Evolutionary conservation across 2,113 vertebrate species (phyloP).

Genomic region (Rhipidura dahli): DNA sequence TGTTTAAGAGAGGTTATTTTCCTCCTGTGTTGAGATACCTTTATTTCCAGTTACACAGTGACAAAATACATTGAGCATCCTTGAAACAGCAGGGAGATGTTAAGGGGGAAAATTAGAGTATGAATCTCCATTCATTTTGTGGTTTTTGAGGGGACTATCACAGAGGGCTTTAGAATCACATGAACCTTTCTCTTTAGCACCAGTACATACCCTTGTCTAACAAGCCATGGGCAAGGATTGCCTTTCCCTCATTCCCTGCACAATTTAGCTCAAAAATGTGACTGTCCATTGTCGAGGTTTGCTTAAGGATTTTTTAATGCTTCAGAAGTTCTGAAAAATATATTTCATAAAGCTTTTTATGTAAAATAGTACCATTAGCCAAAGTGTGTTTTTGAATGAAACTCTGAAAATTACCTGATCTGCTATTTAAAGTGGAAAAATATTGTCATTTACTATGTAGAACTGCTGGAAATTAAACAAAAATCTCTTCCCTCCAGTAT

Average conservation of each 20-base stretch:
- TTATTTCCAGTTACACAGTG: neutral
- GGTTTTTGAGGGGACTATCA: neutral
- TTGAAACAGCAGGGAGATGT: neutral
- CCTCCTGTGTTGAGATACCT: neutral
- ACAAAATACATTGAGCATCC: neutral
- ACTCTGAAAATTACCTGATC: neutral
- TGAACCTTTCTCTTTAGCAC: neutral
- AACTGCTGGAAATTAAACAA: neutral
- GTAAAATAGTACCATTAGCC: neutral
- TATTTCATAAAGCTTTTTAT: neutral
- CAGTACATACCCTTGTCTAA: neutral
- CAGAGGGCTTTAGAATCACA: neutral
- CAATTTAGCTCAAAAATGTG: neutral
- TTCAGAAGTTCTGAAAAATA: neutral
- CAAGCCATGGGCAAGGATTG: neutral
- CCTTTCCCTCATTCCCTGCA: neutral
- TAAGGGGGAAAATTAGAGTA: neutral
- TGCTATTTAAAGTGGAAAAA: neutral
- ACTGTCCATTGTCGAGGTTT: neutral
- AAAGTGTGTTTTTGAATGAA: neutral
- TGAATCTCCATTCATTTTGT: neutral
- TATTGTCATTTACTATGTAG: neutral
- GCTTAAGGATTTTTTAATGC: neutral
- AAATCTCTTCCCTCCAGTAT: neutral
- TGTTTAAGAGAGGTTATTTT: neutral